Percentiles rank a stretch among this genome's conserved stretches.
These are phyloP conservation scores for Odontomyia ornata DNA, from an alignment of 2,888 invertebrate genomes.

Conservation along the genomic window DNA sequence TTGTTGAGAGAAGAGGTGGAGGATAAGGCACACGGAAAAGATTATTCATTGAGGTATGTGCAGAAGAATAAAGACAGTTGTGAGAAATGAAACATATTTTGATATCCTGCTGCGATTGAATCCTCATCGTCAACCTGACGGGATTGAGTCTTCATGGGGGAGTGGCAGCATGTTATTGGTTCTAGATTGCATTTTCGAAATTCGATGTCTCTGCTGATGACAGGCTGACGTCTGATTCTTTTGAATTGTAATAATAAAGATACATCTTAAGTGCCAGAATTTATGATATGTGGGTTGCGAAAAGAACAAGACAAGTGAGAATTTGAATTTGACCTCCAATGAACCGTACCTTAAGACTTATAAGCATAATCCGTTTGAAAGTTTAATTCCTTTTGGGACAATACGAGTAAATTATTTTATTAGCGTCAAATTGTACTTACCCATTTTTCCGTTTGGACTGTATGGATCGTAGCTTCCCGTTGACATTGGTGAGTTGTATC, in stretches of 20 bases:
- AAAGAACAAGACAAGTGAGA: not conserved
- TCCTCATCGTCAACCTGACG: not conserved
- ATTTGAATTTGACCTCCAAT: not conserved
- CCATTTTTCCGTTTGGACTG: conserved; percentile 89
- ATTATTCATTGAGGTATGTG: too few species aligned
- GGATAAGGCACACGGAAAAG: too few species aligned
- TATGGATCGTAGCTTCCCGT: conserved; percentile 90
- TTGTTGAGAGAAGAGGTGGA: too few species aligned
- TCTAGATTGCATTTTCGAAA: not conserved
- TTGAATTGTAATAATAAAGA: not conserved
- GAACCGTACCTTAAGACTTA: too few species aligned
- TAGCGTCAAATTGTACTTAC: conserved; percentile 67
- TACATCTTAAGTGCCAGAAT: too few species aligned
- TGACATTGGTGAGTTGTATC: conserved; percentile 86
- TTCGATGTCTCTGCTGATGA: conserved; percentile 13
- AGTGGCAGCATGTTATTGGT: not conserved
- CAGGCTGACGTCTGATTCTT: conserved; percentile 22
- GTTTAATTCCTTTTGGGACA: too few species aligned
- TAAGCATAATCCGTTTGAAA: too few species aligned
- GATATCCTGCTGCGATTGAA: not conserved
- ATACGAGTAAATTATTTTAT: too few species aligned
- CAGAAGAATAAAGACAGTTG: too few species aligned
- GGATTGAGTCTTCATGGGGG: not conserved
- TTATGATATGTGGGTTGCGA: too few species aligned
- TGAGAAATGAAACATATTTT: not conserved